Evolutionary conservation across 2,888 invertebrate species (phyloP), one percentile per base, ranked within the genome.

Genomic region (Laspeyria flexula): DNA sequence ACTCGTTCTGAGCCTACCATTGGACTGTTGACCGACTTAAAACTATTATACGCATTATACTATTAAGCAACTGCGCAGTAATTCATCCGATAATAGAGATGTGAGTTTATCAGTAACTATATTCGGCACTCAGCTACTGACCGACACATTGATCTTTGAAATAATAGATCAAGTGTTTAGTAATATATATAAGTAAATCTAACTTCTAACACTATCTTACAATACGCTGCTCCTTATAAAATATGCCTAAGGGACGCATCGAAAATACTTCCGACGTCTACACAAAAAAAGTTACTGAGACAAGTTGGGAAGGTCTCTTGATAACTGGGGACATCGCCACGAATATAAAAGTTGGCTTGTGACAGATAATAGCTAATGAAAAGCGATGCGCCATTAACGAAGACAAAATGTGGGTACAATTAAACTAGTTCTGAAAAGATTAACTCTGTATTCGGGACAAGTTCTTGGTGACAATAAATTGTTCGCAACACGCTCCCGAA

Each of bases 381-480:
- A 85, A 86, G 73, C 79, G 85, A 88, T 85, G 83, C 75, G 72
- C 56, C 55, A 55, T 71, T 86, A 88, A 88, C 83, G 76, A 85
- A 88, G 85, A 88, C 71, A 67, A 72, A 86, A 72, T 68, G 75
- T 43, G 57, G 57, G 52, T 60, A 73, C 71, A 73, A 77, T 72
- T 73, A 69, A 59, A 66, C 60, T 57, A 60, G 47, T 75, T 70
- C 61, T 49, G 56, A 60, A 77, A 76, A 81, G 74, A 80, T 79
- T 76, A 77, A 71, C 70, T 72, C 53, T 53, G 48, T 46, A 73
- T 65, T 60, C 52, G 37, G 37, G 53, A 65, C 67, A 71, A 75
- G 69, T 75, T 73, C 48, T 56, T 55, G 60, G 62, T 70, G 66
- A 72, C 77, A 78, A 85, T 84, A 84, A 81, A 83, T 82, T 81